Percentiles rank a stretch among this genome's conserved stretches.
These are phyloP conservation scores for Cyrtonyx montezumae DNA, from an alignment of 2,113 vertebrate species.

Conservation along the genomic window DNA sequence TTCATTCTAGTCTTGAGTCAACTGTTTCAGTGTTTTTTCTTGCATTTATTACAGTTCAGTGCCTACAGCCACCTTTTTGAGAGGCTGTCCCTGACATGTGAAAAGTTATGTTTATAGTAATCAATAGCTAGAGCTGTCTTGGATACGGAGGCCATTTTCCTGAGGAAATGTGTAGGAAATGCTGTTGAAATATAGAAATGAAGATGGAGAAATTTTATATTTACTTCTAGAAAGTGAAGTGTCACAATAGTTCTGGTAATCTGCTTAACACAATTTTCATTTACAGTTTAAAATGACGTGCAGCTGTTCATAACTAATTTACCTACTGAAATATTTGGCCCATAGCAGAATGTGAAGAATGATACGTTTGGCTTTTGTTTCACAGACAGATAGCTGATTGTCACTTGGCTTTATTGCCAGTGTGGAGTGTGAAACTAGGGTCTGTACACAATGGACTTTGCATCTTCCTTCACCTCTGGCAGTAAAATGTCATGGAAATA, in stretches of 20 bases:
- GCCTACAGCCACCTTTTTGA: not conserved
- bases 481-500: not conserved
- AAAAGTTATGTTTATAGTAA: not conserved
- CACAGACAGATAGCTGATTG: not conserved
- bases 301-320: not conserved
- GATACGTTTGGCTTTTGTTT: not conserved
- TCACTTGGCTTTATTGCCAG: not conserved
- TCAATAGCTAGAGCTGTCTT: not conserved
- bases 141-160: not conserved
- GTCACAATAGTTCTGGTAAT: not conserved
- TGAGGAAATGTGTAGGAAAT: not conserved
- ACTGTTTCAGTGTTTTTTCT: not conserved
- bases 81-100: not conserved
- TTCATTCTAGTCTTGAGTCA: not conserved
- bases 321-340: not conserved
- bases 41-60: not conserved
- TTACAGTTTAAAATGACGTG: not conserved
- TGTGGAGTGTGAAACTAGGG: not conserved
- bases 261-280: not conserved
- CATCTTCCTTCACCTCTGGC: not conserved
- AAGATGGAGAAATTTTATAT: not conserved
- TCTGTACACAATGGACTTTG: not conserved
- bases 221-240: not conserved
- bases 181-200: not conserved
- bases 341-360: not conserved